Conservation (phyloP, 1,140 invertebrate genomes). For the Teleopsis dalmanni region DNA sequence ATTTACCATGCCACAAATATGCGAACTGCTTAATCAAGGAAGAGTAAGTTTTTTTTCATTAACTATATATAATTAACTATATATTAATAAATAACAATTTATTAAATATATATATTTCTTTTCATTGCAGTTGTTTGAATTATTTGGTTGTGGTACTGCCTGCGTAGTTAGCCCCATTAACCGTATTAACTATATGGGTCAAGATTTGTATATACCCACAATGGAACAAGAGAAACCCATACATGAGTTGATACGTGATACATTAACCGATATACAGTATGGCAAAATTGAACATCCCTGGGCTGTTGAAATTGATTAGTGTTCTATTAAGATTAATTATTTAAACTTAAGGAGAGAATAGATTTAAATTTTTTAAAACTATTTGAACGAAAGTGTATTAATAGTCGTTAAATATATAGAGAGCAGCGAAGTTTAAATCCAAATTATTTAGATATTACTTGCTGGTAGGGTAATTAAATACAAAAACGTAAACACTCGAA, state of each 20-base stretch:
- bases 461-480: no score
- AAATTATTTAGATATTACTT: no score
- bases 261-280: conserved; percentile 79
- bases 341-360: not conserved
- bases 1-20: conserved; percentile 81
- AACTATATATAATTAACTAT: not conserved
- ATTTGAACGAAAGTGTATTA: conserved; percentile 10
- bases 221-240: conserved; percentile 61
- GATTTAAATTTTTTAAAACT: conserved; percentile 1
- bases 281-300: conserved; percentile 75
- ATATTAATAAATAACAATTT: not conserved
- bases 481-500: no score
- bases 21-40: conserved; percentile 65
- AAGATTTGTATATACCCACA: conserved; percentile 65
- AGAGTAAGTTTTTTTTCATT: conserved; percentile 58
- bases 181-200: conserved; percentile 64
- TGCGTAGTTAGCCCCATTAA: conserved; percentile 86
- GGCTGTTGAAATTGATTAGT: conserved; percentile 47
- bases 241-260: conserved; percentile 60
- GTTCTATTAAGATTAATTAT: not conserved
- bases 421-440: no score
- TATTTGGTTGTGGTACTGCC: conserved; percentile 93
- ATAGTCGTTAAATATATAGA: conserved; percentile 9
- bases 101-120: not conserved
- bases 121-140: conserved; percentile 68